A percentile compares a stretch with the other conserved stretches of the same genome.
Evolutionary conservation across 2,888 invertebrate genomes (phyloP).

Genomic region (Platycheirus rosarum): DNA sequence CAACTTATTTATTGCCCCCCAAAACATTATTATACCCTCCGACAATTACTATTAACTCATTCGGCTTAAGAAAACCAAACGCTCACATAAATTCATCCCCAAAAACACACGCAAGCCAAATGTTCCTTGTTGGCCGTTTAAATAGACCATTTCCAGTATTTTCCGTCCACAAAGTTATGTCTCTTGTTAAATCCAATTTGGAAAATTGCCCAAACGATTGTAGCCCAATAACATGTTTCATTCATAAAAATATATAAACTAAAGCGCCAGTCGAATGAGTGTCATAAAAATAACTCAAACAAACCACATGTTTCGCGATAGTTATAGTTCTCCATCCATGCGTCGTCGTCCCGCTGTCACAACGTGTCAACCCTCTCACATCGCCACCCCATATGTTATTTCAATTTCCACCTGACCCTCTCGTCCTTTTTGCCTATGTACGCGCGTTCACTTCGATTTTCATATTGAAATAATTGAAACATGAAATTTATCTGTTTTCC

Average conservation of each 20-base stretch:
- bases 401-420: slow-evolving; percentile 26
- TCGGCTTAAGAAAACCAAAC: slow-evolving; percentile 1
- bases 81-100: slow-evolving; percentile 3
- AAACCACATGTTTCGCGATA: slow-evolving; percentile 63
- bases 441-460: slow-evolving; percentile 46
- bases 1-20: background rate
- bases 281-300: slow-evolving; percentile 58
- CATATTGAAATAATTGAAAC: slow-evolving; percentile 74
- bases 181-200: slow-evolving; percentile 60
- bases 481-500: slow-evolving; percentile 71
- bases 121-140: slow-evolving; percentile 6
- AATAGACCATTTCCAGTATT: slow-evolving; percentile 18
- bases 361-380: slow-evolving; percentile 7
- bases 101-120: background rate
- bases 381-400: slow-evolving; percentile 27
- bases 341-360: background rate
- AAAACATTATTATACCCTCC: background rate
- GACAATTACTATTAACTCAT: background rate
- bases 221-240: slow-evolving; percentile 56
- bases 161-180: slow-evolving; percentile 18
- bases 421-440: background rate
- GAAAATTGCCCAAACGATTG: slow-evolving; percentile 69
- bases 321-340: slow-evolving; percentile 38
- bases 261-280: slow-evolving; percentile 29
- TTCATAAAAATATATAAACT: slow-evolving; percentile 60